Evolutionary conservation across 64 coral and sea anemone genomes (phyloP).

Genomic region (Montipora foliosa): DNA sequence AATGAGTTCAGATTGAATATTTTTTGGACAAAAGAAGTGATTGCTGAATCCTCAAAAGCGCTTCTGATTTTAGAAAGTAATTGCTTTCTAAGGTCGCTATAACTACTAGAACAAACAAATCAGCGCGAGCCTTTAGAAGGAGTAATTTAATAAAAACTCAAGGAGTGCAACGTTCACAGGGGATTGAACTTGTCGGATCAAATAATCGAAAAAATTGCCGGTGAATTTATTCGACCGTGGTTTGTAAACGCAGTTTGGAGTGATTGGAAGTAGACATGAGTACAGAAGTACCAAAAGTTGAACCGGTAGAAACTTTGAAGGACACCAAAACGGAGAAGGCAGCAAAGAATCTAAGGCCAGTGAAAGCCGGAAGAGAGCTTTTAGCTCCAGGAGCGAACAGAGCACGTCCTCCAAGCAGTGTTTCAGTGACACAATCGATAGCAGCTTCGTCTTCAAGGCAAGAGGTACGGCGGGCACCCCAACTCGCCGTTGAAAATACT

Average conservation of each 20-base stretch:
- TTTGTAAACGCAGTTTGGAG: not conserved
- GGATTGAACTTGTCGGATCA: not conserved
- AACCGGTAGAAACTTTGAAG: not conserved
- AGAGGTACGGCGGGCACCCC: slow-evolving; percentile 44
- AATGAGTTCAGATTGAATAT: not conserved
- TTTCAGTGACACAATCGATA: slow-evolving; percentile 30
- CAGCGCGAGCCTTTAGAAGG: not conserved
- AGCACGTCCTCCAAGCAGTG: slow-evolving; percentile 48
- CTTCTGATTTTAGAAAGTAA: not conserved
- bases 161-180: not conserved
- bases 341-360: slow-evolving; percentile 65
- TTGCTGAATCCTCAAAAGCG: not conserved
- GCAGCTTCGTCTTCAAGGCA: slow-evolving; percentile 28
- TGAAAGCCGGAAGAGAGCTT: slow-evolving; percentile 34
- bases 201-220: not conserved
- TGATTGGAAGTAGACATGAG: slow-evolving; percentile 13
- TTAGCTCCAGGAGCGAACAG: not conserved
- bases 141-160: not conserved
- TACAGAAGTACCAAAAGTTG: not conserved
- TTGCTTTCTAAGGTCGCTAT: slow-evolving; percentile 31
- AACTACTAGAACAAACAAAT: slow-evolving; percentile 35
- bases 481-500: slow-evolving; percentile 73
- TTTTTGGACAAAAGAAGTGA: not conserved
- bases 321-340: slow-evolving; percentile 69
- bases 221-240: not conserved